phyloP scores from a whole-genome alignment of 2,888 invertebrate genomes.

The Pristionchus entomophagus region DNA sequence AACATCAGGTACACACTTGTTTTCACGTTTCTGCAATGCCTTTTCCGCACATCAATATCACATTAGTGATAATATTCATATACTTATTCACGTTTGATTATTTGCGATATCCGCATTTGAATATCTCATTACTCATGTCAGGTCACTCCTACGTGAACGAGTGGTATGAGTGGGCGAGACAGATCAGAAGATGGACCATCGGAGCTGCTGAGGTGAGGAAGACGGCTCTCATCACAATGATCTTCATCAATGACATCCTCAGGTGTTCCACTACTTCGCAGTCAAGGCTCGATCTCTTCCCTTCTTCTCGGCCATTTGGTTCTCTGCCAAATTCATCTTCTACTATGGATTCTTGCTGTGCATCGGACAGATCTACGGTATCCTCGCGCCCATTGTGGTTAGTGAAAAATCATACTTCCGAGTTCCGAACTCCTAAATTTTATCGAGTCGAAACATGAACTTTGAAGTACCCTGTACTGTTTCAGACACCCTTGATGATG shows the following conservation, averaged over 20 bases:
- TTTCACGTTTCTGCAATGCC: too few relatives aligned
- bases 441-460: not conserved
- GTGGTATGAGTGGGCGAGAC: constrained; percentile 58
- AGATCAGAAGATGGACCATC: constrained; percentile 58
- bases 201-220: constrained; percentile 54
- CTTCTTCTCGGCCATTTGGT: constrained; percentile 46
- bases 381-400: constrained; percentile 51
- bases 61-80: too few relatives aligned
- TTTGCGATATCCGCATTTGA: not conserved
- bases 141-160: constrained; percentile 49
- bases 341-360: constrained; percentile 56
- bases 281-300: constrained; percentile 53
- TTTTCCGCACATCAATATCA: too few relatives aligned
- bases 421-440: too few relatives aligned
- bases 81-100: too few relatives aligned
- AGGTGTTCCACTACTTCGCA: constrained; percentile 58
- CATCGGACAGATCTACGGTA: constrained; percentile 52
- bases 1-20: constrained; percentile 37
- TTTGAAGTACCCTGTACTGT: not conserved
- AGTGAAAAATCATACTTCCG: too few relatives aligned
- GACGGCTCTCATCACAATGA: not conserved
- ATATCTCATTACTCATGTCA: constrained; percentile 6
- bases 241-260: not conserved
- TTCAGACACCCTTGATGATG: constrained; percentile 46
- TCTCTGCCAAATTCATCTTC: constrained; percentile 54